phyloP scores from a whole-genome alignment of 2,113 vertebrate genomes.

The Myxocyprinus asiaticus region DNA sequence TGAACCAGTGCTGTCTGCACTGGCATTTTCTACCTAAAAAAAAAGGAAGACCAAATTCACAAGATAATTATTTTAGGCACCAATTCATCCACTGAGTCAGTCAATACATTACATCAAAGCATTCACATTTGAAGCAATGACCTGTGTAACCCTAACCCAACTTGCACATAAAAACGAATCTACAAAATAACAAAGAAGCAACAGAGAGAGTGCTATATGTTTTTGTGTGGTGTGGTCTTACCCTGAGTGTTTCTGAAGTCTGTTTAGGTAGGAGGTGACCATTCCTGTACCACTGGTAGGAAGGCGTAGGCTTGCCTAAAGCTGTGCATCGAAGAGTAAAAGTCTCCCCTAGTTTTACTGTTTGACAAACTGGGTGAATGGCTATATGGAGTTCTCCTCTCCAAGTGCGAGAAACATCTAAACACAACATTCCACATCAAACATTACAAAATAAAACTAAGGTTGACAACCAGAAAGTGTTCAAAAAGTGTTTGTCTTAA shows the following conservation, averaged over 20 bases:
- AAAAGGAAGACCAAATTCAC: not conserved
- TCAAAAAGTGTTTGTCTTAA: no score
- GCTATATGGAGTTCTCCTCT: conserved; percentile 74
- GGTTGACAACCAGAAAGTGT: no score
- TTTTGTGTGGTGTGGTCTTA: conserved; percentile 52
- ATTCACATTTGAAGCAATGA: no score
- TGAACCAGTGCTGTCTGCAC: conserved; percentile 62
- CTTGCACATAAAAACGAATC: no score
- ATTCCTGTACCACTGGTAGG: conserved; percentile 85
- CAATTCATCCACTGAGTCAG: no score
- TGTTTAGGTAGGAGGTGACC: conserved; percentile 69
- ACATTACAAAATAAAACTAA: no score
- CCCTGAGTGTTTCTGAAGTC: conserved; percentile 72
- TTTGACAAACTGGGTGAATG: conserved; percentile 69
- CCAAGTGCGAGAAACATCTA: conserved; percentile 74
- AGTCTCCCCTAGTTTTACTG: conserved; percentile 57
- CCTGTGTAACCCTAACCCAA: no score
- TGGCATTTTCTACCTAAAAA: conserved; percentile 65
- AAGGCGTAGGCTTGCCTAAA: conserved; percentile 78
- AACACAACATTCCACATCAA: not conserved
- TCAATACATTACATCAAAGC: no score
- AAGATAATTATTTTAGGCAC: not conserved
- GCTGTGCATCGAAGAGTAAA: conserved; percentile 76
- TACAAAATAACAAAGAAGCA: not conserved
- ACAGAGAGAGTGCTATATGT: not conserved